Base-by-base conservation (phyloP, 2,113 vertebrate species). In the Barnardius zonarius region DNA sequence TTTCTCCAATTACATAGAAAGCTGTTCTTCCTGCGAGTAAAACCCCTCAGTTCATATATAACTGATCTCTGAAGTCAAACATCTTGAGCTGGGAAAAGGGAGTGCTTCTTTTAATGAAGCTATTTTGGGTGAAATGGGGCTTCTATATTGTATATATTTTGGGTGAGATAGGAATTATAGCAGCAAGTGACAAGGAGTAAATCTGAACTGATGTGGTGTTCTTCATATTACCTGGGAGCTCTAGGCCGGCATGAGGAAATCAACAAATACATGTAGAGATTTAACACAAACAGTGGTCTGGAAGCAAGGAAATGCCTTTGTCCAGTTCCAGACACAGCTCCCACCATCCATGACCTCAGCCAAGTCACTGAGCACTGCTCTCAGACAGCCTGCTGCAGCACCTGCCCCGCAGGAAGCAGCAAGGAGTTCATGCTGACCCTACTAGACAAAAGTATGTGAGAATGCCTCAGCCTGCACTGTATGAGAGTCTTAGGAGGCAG, bases 1-100 rank as follows among this genome's bases (percentile, higher is more conserved):
- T 82, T 93, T 96, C 74, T 95, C 62, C 77, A 79, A 64, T 93
- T 92, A 89, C 27, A 82, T 25, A 22, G 81, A 95, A 89, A 87
- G 77, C 57, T 75, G 48, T 55, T 95, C 89, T 91, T 95, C 89
- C 86, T 87, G 64, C 6, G 30, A 89, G 93, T 82, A 92, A 93
- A 95, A 62, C 27, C 76, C 48, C 57, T 57, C 66, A 41, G 88
- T 57, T 84, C 39, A 31, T 41, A 25, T 37, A 33, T 3, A 91
- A 90, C 28, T 54, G 15, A 88, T 76, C 83, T 93, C 89, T 93
- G 77, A 97, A 91, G 89, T 91, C 33, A 79, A 89, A 72, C 70
- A 79, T 79, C 91, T 79, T 72, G 81, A 57, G 74, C 27, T 73
- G 33, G 24, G 39, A 57, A 44, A 92, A 95, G 62, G 66, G 69